Conservation (phyloP, 2,888 invertebrate species). For the Listrodromus nycthemerus region DNA sequence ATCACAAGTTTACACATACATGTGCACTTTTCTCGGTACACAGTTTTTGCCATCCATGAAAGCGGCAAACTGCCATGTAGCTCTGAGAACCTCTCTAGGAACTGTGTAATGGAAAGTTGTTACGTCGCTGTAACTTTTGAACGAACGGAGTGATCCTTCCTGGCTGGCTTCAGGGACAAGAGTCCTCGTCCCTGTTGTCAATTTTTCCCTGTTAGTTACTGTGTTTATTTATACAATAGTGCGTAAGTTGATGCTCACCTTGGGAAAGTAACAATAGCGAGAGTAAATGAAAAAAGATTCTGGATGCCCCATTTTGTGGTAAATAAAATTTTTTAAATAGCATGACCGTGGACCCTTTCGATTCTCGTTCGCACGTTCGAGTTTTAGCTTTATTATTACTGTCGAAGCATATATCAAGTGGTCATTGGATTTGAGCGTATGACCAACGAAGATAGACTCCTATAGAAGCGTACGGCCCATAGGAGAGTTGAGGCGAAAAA, state of each 20-base stretch:
- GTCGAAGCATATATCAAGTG: not conserved
- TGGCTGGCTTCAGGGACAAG: constrained; percentile 84
- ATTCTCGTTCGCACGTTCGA: not conserved
- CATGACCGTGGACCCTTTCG: constrained; percentile 60
- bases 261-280: constrained; percentile 64
- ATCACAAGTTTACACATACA: constrained; percentile 78
- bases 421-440: constrained; percentile 11
- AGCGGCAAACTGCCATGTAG: constrained; percentile 85
- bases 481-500: too few species aligned
- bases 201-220: constrained; percentile 54
- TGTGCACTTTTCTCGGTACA: constrained; percentile 83
- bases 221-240: constrained; percentile 3
- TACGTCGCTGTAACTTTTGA: constrained; percentile 84
- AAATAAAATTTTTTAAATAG: constrained; percentile 65
- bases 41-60: constrained; percentile 84
- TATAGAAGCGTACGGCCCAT: too few species aligned
- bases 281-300: constrained; percentile 59
- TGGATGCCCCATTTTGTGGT: constrained; percentile 46
- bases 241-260: constrained; percentile 62
- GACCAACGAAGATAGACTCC: too few species aligned
- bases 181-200: constrained; percentile 64
- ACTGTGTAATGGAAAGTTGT: constrained; percentile 85
- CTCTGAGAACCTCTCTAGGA: constrained; percentile 84
- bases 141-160: constrained; percentile 84
- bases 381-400: not conserved